These are phyloP conservation scores for Aporophyla nigra DNA, from an alignment of 2,888 invertebrate species.

Conservation along the genomic window DNA sequence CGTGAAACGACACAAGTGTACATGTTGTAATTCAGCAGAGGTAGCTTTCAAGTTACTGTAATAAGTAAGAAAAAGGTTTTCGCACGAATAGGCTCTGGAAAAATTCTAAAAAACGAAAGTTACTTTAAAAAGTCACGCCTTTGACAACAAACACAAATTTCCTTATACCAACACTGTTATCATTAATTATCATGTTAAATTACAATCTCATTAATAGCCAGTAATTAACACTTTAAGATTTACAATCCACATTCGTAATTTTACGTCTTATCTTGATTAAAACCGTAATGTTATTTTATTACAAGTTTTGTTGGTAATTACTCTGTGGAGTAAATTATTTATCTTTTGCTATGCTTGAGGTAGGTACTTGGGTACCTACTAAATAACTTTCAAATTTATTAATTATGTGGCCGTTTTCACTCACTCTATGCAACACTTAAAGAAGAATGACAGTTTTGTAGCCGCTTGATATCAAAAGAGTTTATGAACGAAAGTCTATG, in stretches of 20 bases:
- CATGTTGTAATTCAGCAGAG: too few relatives aligned
- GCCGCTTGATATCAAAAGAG: too few relatives aligned
- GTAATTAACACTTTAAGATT: slow-evolving; percentile 46
- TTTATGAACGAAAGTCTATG: too few relatives aligned
- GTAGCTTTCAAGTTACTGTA: background rate
- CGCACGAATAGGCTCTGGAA: too few relatives aligned
- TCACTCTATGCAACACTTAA: background rate
- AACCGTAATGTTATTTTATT: slow-evolving; percentile 29
- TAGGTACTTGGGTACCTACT: background rate
- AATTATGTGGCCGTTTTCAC: background rate
- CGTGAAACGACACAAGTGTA: background rate
- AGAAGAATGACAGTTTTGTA: too few relatives aligned
- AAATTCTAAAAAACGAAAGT: slow-evolving; percentile 3
- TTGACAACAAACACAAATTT: background rate
- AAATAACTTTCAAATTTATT: slow-evolving; percentile 14
- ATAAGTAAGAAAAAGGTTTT: background rate
- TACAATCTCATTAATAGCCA: slow-evolving; percentile 29
- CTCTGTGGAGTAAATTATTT: slow-evolving; percentile 29
- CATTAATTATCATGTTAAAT: slow-evolving; percentile 26
- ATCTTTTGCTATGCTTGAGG: background rate
- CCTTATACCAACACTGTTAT: background rate
- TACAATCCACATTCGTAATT: slow-evolving; percentile 16
- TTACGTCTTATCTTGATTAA: slow-evolving; percentile 44
- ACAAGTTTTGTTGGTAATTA: slow-evolving; percentile 33
- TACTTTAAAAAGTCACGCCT: background rate